Conservation (phyloP, 2,797 vertebrate species). For the Rhadinocentrus ornatus region DNA sequence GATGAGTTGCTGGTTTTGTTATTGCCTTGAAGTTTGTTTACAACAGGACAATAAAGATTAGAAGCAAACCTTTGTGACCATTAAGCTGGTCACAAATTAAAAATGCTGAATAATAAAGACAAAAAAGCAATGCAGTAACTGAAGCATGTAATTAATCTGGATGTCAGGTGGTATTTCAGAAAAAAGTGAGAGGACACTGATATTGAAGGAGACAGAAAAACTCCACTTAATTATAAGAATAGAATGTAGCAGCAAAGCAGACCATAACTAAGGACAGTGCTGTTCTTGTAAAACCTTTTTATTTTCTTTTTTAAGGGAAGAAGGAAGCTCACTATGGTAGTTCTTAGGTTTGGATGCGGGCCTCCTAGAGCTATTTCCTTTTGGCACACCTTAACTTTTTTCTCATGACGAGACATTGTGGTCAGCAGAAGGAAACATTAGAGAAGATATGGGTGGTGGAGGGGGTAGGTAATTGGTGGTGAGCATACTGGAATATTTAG, state of each 20-base stretch:
- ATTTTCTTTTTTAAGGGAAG: background rate
- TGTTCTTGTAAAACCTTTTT: conserved; percentile 9
- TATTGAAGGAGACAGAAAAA: too few relatives aligned
- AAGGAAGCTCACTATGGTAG: conserved; percentile 25
- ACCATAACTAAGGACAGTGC: background rate
- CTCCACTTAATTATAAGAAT: background rate
- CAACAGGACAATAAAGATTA: too few relatives aligned
- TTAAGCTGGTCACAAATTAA: background rate
- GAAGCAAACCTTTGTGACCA: too few relatives aligned
- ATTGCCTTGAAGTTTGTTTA: background rate
- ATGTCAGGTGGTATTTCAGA: too few relatives aligned
- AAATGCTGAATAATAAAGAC: background rate
- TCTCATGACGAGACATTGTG: conserved; percentile 60
- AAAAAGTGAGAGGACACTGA: too few relatives aligned
- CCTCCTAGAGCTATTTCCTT: conserved; percentile 68
- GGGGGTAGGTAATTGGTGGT: background rate
- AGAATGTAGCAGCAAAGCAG: background rate
- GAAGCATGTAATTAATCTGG: too few relatives aligned
- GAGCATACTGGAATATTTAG: conserved; percentile 50
- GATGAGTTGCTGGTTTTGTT: background rate
- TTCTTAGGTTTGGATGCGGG: conserved; percentile 53
- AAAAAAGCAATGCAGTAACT: background rate
- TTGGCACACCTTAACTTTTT: conserved; percentile 54
- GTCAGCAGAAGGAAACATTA: conserved; percentile 53
- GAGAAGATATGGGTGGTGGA: background rate